Base-by-base conservation (phyloP, 1,140 invertebrate species). In the Orius insidiosus region DNA sequence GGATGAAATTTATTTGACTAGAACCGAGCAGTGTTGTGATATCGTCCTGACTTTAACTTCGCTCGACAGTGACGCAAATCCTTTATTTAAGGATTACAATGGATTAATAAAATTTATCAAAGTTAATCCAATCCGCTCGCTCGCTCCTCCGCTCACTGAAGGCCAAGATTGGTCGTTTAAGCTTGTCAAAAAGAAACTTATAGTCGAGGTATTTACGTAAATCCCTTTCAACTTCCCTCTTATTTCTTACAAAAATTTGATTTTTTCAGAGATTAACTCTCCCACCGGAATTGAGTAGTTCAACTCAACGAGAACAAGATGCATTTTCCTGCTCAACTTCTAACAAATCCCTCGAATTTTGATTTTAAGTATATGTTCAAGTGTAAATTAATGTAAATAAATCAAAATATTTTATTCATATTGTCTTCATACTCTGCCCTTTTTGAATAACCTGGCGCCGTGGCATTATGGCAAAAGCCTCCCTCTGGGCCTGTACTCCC, bases 161-260 rank as follows among this genome's bases (percentile, higher is more conserved):
- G 10, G 11, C 11, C 11, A 40, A 15, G 38, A 40, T 18, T 40
- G 38, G 38, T 5, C 38, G 14, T 40, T 40, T 13, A 40, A 40
- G 16, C 16, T 40, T 5, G 4, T 40, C 38, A 40, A 40, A 16
- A 40, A 40, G 16, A 40, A 18, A 16, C 16, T 40, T 10, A 4
- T 40, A 16, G 16, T 40, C 16, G 38, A 40, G 16, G 24, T 24
- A 24, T 7, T 3, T 24, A 24, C 24, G 7, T 24, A 24, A 24
- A 24, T 4, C 24, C n/a, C n/a, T n/a, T n/a, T n/a, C n/a, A n/a
- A n/a, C n/a, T n/a, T n/a, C n/a, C n/a, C n/a, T n/a, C n/a, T n/a
- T n/a, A n/a, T n/a, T n/a, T n/a, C n/a, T n/a, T n/a, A n/a, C n/a
- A n/a, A 24, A 24, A 24, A 24, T 24, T 24, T 24, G 3, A 4